phyloP scores from a whole-genome alignment of 2,797 vertebrate species.

The Eulemur albifrons region DNA sequence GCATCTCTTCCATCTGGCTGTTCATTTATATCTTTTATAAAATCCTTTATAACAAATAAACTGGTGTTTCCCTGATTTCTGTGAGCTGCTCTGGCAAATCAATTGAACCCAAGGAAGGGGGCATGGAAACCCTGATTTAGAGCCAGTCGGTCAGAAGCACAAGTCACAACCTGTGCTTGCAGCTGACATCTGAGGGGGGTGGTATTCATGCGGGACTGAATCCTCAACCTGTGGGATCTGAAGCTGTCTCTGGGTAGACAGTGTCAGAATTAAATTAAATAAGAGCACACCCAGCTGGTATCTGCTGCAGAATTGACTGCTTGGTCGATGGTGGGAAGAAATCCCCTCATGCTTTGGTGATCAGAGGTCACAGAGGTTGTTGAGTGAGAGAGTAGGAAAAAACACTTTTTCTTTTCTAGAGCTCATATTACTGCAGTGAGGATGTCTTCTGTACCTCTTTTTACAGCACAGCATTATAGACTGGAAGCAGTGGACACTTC shows the following conservation, averaged over 20 bases:
- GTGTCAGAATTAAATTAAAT: neutral
- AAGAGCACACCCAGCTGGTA: neutral
- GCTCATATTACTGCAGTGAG: neutral
- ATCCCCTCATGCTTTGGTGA: neutral
- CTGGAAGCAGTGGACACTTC: neutral
- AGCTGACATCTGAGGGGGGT: neutral
- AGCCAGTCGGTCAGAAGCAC: neutral
- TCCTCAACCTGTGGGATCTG: neutral
- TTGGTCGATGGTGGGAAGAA: neutral
- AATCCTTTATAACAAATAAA: neutral
- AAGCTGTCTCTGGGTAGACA: neutral
- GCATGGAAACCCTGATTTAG: neutral
- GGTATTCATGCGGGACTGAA: neutral
- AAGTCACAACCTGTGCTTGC: neutral
- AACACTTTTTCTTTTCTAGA: neutral
- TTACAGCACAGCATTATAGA: neutral
- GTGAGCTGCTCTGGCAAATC: neutral
- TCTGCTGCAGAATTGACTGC: neutral
- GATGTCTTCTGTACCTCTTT: neutral
- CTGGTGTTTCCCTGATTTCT: neutral
- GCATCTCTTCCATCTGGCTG: neutral
- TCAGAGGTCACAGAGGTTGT: neutral
- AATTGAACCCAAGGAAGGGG: neutral
- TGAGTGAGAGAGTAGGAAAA: neutral
- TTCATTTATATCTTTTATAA: neutral